A percentile compares a stretch with the other conserved stretches of the same genome.
phyloP scores from a whole-genome alignment of 2,113 vertebrate genomes.

The Ardeotis arabs region DNA sequence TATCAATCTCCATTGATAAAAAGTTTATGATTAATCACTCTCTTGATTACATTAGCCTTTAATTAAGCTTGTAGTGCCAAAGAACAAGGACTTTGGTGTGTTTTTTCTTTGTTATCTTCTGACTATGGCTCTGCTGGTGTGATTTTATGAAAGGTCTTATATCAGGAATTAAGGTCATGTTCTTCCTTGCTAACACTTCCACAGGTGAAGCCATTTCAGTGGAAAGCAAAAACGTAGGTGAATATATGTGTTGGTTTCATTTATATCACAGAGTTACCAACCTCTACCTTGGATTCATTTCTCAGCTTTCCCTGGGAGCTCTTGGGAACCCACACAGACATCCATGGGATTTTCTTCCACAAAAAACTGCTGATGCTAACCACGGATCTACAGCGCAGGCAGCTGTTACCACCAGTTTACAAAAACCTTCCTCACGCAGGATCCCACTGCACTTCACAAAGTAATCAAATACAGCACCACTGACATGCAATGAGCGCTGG shows the following conservation, averaged over 20 bases:
- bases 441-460: neutral
- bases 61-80: neutral
- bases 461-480: neutral
- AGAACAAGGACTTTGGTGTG: constrained; percentile 16
- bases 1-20: neutral
- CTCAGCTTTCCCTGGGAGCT: neutral
- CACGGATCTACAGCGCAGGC: neutral
- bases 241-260: neutral
- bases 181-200: neutral
- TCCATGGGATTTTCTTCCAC: neutral
- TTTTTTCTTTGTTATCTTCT: constrained; percentile 5
- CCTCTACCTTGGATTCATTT: neutral
- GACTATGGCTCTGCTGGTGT: neutral
- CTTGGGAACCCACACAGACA: neutral
- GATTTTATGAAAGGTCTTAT: neutral
- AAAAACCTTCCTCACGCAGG: neutral
- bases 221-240: neutral
- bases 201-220: neutral
- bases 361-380: neutral
- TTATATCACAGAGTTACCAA: neutral
- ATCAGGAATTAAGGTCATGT: neutral
- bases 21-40: constrained; percentile 50
- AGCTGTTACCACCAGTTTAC: neutral
- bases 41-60: constrained; percentile 13
- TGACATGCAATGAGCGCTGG: accelerated